phyloP scores from a whole-genome alignment of 2,888 invertebrate species.

The Sturmia bella region DNA sequence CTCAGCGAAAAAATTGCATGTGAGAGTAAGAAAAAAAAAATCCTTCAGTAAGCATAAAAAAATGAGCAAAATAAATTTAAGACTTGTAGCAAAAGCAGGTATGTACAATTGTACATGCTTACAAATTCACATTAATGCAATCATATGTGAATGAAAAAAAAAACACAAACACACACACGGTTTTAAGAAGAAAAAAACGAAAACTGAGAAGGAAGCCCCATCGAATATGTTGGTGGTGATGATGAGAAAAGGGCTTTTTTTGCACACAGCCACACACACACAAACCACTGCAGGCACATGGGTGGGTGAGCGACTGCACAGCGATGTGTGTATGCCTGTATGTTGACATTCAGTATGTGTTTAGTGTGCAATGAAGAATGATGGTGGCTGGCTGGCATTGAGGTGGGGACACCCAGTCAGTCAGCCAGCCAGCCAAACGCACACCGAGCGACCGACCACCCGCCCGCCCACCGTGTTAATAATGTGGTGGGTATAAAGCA shows the following conservation, averaged over 20 bases:
- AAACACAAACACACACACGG: conserved; percentile 12
- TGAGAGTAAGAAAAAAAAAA: conserved; percentile 56
- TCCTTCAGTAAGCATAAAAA: conserved; percentile 50
- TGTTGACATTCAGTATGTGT: conserved; percentile 45
- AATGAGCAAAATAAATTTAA: conserved; percentile 55
- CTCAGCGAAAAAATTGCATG: conserved; percentile 56
- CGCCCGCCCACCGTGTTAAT: conserved; percentile 3
- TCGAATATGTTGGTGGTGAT: conserved; percentile 15
- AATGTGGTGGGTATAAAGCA: conserved; percentile 34
- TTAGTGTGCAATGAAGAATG: conserved; percentile 49
- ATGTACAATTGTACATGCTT: not conserved
- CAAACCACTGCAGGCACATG: not conserved
- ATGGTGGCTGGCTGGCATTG: conserved; percentile 12
- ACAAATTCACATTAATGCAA: not conserved
- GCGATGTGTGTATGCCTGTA: conserved; percentile 14
- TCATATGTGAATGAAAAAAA: conserved; percentile 1
- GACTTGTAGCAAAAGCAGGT: conserved; percentile 37
- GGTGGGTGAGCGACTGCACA: conserved; percentile 27
- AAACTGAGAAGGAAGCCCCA: conserved; percentile 28
- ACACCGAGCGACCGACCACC: too few relatives aligned
- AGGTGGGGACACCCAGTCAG: conserved; percentile 3
- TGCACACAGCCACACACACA: not conserved
- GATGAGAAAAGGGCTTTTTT: conserved; percentile 13
- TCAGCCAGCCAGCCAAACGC: too few relatives aligned
- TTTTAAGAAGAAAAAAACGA: not conserved